phyloP scores from a whole-genome alignment of 2,888 invertebrate genomes.

The Galeruca laticollis region DNA sequence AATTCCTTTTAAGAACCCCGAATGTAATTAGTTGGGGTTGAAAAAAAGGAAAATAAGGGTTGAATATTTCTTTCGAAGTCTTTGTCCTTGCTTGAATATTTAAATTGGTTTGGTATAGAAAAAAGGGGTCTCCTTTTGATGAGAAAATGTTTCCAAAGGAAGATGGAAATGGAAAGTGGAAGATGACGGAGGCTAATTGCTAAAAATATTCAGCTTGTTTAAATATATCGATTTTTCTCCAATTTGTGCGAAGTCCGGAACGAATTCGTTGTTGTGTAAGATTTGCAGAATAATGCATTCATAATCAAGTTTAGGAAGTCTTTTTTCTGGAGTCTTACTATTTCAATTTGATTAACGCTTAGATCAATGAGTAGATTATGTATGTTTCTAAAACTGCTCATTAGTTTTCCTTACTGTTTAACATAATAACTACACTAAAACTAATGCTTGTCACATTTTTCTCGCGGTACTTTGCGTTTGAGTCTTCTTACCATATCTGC shows the following conservation, averaged over 20 bases:
- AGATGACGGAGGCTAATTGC: constrained; percentile 23
- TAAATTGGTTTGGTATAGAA: constrained; percentile 38
- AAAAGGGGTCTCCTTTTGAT: constrained; percentile 29
- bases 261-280: background rate
- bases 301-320: too few species aligned
- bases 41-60: constrained; percentile 70
- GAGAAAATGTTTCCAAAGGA: constrained; percentile 29
- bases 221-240: background rate
- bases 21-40: constrained; percentile 76
- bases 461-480: too few species aligned
- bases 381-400: too few species aligned
- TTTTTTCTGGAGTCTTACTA: too few species aligned
- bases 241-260: background rate
- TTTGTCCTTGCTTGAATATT: constrained; percentile 41
- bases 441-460: too few species aligned
- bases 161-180: constrained; percentile 20
- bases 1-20: constrained; percentile 78
- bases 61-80: constrained; percentile 62
- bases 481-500: too few species aligned
- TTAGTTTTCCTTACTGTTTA: too few species aligned
- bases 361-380: too few species aligned
- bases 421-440: too few species aligned
- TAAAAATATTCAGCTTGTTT: constrained; percentile 10
- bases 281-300: too few species aligned
- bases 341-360: too few species aligned